Evolutionary conservation across 2,113 vertebrate genomes (phyloP).

Genomic region (Prinia subflava): DNA sequence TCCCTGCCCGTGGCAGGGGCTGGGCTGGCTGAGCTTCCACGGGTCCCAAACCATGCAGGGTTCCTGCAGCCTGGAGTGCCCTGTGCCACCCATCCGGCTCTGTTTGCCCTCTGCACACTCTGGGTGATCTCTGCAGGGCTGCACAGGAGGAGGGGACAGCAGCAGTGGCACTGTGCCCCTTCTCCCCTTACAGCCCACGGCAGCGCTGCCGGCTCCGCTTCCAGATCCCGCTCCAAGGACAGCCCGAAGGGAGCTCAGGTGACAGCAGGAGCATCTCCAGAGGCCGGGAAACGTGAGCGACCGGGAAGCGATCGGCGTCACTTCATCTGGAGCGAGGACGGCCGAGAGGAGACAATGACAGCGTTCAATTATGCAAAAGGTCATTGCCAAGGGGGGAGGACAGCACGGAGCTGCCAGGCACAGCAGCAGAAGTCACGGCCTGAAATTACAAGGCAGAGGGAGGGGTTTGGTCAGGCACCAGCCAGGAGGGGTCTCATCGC

Average conservation of each 20-base stretch:
- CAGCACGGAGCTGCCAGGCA: neutral
- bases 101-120: neutral
- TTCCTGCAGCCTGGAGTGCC: neutral
- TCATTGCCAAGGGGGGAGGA: neutral
- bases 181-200: fast-evolving
- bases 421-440: neutral
- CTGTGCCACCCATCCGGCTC: neutral
- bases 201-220: fast-evolving
- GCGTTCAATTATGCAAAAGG: constrained; percentile 44
- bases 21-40: neutral
- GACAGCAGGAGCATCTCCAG: neutral
- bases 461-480: neutral
- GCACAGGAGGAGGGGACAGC: neutral
- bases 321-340: neutral
- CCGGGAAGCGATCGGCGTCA: neutral
- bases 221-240: neutral
- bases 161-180: neutral
- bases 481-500: neutral
- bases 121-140: neutral
- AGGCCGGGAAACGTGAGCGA: neutral
- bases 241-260: fast-evolving
- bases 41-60: neutral
- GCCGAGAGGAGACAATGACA: neutral
- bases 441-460: neutral
- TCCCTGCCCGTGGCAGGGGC: neutral